A percentile compares a stretch with the other conserved stretches of the same genome.
These are phyloP conservation scores for Xestia xanthographa DNA, from an alignment of 2,888 invertebrate species.

Conservation along the genomic window DNA sequence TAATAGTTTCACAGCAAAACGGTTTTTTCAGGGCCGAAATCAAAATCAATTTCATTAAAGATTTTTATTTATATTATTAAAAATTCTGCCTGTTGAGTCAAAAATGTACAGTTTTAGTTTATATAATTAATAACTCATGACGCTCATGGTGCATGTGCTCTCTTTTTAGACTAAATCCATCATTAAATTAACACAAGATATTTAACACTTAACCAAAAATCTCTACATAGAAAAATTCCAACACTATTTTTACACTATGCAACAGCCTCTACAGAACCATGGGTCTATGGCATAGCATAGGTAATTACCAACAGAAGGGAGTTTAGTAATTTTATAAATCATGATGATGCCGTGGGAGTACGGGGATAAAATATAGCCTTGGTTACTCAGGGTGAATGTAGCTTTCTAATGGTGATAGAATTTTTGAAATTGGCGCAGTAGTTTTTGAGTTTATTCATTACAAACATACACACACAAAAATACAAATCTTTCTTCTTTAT, in stretches of 20 bases:
- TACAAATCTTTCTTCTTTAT: too few relatives aligned
- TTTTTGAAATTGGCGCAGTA: too few relatives aligned
- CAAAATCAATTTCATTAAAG: background rate
- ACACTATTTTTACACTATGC: background rate
- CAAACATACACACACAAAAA: too few relatives aligned
- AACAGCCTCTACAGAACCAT: background rate
- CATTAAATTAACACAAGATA: background rate
- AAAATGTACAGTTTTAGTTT: background rate
- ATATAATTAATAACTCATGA: background rate
- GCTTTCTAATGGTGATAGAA: too few relatives aligned
- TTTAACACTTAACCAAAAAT: background rate
- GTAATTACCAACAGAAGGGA: too few relatives aligned
- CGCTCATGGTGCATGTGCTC: too few relatives aligned
- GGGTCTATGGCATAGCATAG: too few relatives aligned
- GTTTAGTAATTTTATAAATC: background rate
- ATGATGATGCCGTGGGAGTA: too few relatives aligned
- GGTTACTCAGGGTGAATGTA: too few relatives aligned
- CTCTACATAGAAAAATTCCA: background rate
- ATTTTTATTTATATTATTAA: background rate
- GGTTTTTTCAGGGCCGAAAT: background rate
- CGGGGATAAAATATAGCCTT: too few relatives aligned
- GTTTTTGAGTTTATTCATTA: too few relatives aligned
- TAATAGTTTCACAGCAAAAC: background rate
- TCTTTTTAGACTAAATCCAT: background rate
- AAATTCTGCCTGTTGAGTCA: background rate